phyloP scores from a whole-genome alignment of 2,797 vertebrate genomes.

The Leuciscus waleckii region DNA sequence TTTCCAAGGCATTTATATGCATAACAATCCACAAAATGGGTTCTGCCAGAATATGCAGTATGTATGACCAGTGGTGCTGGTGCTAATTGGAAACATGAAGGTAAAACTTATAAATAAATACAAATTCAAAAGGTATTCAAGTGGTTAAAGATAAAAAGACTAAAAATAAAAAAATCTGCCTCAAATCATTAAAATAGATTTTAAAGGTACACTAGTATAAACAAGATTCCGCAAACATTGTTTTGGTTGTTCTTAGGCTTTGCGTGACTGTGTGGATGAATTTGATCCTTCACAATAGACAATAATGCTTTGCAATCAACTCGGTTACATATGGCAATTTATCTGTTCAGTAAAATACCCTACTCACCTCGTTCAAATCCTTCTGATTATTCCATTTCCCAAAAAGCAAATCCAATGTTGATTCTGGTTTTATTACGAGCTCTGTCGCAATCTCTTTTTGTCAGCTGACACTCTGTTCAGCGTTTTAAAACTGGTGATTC shows the following conservation, averaged over 20 bases:
- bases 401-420: no score
- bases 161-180: no score
- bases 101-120: background rate
- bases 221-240: background rate
- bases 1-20: background rate
- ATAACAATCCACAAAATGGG: background rate
- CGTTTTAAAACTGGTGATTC: no score
- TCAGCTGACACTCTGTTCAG: no score
- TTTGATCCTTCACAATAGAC: background rate
- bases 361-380: no score
- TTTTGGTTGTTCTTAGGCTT: background rate
- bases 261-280: background rate
- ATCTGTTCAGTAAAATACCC: no score
- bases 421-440: no score
- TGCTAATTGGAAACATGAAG: background rate
- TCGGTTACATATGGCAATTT: background rate
- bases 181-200: no score
- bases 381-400: no score
- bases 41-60: background rate
- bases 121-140: background rate
- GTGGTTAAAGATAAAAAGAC: background rate
- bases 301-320: background rate
- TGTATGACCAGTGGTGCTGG: background rate
- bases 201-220: no score
- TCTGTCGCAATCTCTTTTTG: no score